Evolutionary conservation across 1,140 invertebrate species (phyloP).

Genomic region (Drosophila cardini): DNA sequence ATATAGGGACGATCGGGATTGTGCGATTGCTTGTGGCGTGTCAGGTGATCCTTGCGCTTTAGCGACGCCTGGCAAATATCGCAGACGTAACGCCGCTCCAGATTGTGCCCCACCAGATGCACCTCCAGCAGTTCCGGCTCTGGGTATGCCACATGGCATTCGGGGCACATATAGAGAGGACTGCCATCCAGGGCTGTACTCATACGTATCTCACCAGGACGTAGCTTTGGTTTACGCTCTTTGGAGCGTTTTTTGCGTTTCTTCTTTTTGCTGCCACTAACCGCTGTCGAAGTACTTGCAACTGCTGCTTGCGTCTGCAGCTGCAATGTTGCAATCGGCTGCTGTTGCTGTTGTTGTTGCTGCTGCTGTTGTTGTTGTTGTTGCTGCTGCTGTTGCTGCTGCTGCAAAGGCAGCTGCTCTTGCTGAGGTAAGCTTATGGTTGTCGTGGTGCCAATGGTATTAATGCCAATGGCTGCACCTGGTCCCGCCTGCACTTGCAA

Average conservation of each 20-base stretch:
- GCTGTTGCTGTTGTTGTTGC: conserved; percentile 50
- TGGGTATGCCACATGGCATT: conserved; percentile 94
- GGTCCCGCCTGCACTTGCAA: conserved; percentile 83
- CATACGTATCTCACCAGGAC: conserved; percentile 92
- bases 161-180: conserved; percentile 93
- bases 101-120: conserved; percentile 91
- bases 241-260: conserved; percentile 93
- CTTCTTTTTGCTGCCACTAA: conserved; percentile 88
- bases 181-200: conserved; percentile 93
- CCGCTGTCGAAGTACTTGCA: conserved; percentile 43
- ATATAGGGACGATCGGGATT: conserved; percentile 92
- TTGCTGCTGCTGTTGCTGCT: conserved; percentile 60
- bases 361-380: conserved; percentile 68
- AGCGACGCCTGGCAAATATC: conserved; percentile 93
- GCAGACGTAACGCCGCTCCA: conserved; percentile 92
- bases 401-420: conserved; percentile 67
- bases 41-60: conserved; percentile 92
- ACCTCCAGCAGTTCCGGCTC: conserved; percentile 92
- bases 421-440: conserved; percentile 83
- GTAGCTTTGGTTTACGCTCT: conserved; percentile 92
- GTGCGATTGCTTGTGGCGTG: conserved; percentile 92
- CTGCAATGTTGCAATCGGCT: conserved; percentile 82
- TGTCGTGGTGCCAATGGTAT: conserved; percentile 79
- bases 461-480: conserved; percentile 78
- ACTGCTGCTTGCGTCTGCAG: conserved; percentile 19